Conservation (phyloP, 2,797 vertebrate species). For the Pelochelys cantorii region DNA sequence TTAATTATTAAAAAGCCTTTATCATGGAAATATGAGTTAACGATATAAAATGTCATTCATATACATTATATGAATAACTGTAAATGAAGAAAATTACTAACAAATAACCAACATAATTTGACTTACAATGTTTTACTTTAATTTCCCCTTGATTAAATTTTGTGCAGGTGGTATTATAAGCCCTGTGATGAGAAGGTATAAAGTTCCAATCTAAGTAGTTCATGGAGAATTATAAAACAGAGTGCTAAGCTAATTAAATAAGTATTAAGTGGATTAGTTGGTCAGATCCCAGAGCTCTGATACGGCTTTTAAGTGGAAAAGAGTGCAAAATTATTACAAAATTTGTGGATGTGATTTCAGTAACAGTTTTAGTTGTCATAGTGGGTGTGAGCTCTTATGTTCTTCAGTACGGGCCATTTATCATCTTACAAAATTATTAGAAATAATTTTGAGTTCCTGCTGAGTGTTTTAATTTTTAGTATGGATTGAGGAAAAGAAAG, state of each 20-base stretch:
- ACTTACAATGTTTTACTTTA: conserved; percentile 29
- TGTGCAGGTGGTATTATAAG: conserved; percentile 43
- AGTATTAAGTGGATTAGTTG: conserved; percentile 70
- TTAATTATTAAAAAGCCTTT: conserved; percentile 6
- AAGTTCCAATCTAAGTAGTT: conserved; percentile 57
- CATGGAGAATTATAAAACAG: conserved; percentile 57
- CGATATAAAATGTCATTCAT: conserved; percentile 24
- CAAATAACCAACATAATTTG: neutral
- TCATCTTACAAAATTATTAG: neutral
- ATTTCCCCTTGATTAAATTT: conserved; percentile 67
- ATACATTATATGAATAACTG: conserved; percentile 1
- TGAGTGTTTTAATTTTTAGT: neutral
- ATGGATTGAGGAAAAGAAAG: neutral
- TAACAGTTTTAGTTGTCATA: conserved; percentile 1
- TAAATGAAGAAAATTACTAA: conserved; percentile 22
- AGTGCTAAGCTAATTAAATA: conserved; percentile 66
- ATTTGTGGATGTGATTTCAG: neutral
- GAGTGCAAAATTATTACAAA: conserved; percentile 42
- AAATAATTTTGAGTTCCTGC: neutral
- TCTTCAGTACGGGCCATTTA: neutral
- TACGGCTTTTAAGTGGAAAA: conserved; percentile 37
- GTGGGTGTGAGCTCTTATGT: conserved; percentile 5
- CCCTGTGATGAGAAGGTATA: conserved; percentile 39
- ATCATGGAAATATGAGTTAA: neutral
- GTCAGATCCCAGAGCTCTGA: conserved; percentile 51